Evolutionary conservation across 2,888 invertebrate species (phyloP), one percentile per base, ranked within the genome.

Genomic region (Spicauda simplicius): DNA sequence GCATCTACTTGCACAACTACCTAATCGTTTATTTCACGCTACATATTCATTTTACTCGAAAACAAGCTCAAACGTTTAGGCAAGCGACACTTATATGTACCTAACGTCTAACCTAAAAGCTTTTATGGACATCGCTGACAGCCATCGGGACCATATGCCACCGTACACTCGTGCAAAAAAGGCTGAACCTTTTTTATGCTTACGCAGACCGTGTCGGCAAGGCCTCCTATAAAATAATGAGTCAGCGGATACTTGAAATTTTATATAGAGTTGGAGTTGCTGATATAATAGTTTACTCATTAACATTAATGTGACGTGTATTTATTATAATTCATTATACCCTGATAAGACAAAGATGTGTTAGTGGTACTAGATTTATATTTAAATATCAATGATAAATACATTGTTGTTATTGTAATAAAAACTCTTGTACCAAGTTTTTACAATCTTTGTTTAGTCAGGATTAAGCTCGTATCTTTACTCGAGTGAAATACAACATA

Each of bases 51-150:
- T 18, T 11, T 56, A n/a, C 18, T 57, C n/a, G 57, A 67, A 63
- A 67, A 59, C 25, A 52, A 50, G 61, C 56, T 68, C 69, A 69
- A 64, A 69, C 67, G 54, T 68, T 64, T 64, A 70, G 58, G 68
- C 71, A 75, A 76, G 79, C 81, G n/a, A 33, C 30, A 62, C n/a
- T 30, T 18, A 30, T 59, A 52, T 18, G 19, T 60, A 60, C 18
- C 11, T 33, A 79, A 80, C 76, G 73, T 79, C 76, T 79, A 81
- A 86, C 81, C 82, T 86, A 86, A 89, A 86, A 84, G 86, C 85
- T 86, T 89, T 87, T 91, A 91, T 86, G 88, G 91, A 71, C 84
- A 82, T 83, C 88, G 85, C 82, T 84, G 80, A 82, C 80, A 80
- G 80, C 80, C 81, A 84, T 79, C 77, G 73, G 73, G 74, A 79